Base-by-base conservation (phyloP, 2,888 invertebrate species). In the Aphodius sticticus region DNA sequence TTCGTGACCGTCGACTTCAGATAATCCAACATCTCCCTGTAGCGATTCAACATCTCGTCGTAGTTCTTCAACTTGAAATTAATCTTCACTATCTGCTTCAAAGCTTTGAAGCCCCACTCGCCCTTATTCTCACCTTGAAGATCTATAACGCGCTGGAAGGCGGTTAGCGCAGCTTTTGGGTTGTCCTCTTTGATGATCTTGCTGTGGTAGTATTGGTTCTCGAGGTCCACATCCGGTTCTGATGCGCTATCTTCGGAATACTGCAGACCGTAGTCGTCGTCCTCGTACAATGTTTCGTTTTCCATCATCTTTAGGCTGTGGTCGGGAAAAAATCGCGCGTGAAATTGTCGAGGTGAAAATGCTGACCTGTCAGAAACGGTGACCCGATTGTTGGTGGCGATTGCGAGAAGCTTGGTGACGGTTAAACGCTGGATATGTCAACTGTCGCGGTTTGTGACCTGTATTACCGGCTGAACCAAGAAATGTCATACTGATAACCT, bases 1-100 rank as follows among this genome's bases (percentile, higher is more conserved):
- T 99, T 93, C 1, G 99, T 99, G 36, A 99, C 99, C 9, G 99
- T 98, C 88, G 96, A 97, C 90, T 99, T 99, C 81, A 99, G 99
- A 89, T 99, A 99, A 0, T 97, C 97, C 79, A 99, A 91, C 79
- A 99, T 91, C 88, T 98, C 97, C 87, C 98, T 97, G 89, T 99
- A 99, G 74, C 86, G 86, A 5, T 78, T 83, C 86, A 89, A 87
- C 78, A 88, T 89, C 90, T 98, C 97, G 81, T 94, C 94, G 80
- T 85, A 84, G 88, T 92, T 90, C 89, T 97, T 97, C 92, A 99
- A 90, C 91, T 96, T 96, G 89, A 99, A 99, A 89, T 99, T 97
- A 79, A 99, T 99, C 91, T 99, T 99, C 69, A 99, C 98, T 97
- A 99, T 99, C 90, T 99, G 99, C 89, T 99, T 99, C 35, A 99